Conservation (phyloP, 2,113 vertebrate species). For the Vulpes vulpes region DNA sequence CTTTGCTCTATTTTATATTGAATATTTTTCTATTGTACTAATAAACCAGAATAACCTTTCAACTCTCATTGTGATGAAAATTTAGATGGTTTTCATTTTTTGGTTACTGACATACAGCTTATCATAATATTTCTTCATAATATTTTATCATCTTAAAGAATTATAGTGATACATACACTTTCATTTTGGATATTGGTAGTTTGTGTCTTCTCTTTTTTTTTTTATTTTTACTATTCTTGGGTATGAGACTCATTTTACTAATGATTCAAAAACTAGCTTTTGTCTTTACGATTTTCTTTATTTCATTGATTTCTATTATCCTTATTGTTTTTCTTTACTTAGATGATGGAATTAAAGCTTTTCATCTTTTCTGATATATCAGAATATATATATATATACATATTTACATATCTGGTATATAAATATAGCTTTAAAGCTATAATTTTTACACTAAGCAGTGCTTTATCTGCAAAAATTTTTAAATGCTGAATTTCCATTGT, state of each 20-base stretch:
- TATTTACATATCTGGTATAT: not conserved
- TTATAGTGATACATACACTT: not conserved
- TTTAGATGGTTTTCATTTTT: not conserved
- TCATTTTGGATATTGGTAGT: not conserved
- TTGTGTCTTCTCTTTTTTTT: not conserved
- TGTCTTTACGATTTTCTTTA: not conserved
- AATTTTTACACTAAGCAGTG: not conserved
- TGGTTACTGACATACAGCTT: not conserved
- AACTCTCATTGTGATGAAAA: not conserved
- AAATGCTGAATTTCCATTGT: not conserved
- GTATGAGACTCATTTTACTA: not conserved
- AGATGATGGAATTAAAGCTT: not conserved
- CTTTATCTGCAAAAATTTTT: not conserved
- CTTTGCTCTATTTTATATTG: not conserved
- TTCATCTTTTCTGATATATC: not conserved
- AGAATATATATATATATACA: not conserved
- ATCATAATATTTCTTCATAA: not conserved
- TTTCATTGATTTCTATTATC: not conserved
- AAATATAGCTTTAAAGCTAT: not conserved
- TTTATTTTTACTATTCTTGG: not conserved
- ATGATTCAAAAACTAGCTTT: not conserved
- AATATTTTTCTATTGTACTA: not conserved
- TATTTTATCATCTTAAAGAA: not conserved
- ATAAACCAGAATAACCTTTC: not conserved
- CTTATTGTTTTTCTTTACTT: not conserved